phyloP scores from a whole-genome alignment of 1,140 invertebrate genomes.

The Drosophila serrata region DNA sequence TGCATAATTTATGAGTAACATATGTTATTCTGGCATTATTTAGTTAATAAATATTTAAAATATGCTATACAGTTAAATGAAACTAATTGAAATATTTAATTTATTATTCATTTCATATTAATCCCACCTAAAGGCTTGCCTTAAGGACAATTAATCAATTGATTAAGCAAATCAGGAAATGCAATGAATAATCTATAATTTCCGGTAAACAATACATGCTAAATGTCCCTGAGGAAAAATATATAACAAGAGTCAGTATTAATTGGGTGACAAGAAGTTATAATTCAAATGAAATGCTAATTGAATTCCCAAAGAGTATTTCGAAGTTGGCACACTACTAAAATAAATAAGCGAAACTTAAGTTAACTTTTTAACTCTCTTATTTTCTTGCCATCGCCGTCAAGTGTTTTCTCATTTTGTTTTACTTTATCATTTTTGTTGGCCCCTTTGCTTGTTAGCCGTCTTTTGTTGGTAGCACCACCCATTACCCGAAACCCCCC shows the following conservation, averaged over 20 bases:
- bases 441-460: conserved; percentile 48
- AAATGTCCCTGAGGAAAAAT: conserved; percentile 1
- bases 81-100: conserved; percentile 5
- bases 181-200: background rate
- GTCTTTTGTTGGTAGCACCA: conserved; percentile 33
- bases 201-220: background rate
- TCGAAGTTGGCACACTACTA: background rate
- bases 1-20: conserved; percentile 7
- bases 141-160: conserved; percentile 5
- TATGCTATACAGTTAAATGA: background rate
- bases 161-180: background rate
- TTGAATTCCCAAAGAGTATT: conserved; percentile 18
- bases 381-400: conserved; percentile 19
- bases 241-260: background rate
- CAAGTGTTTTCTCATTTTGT: conserved; percentile 61
- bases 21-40: background rate
- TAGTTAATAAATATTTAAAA: conserved; percentile 7
- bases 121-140: background rate
- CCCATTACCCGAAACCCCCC: background rate
- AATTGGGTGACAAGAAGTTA: background rate
- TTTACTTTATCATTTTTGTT: conserved; percentile 57
- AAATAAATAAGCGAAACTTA: conserved; percentile 24
- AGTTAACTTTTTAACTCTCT: conserved; percentile 16
- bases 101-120: conserved; percentile 3
- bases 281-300: background rate